phyloP scores from a whole-genome alignment of 2,888 invertebrate genomes.

The Ceraclea dissimilis region DNA sequence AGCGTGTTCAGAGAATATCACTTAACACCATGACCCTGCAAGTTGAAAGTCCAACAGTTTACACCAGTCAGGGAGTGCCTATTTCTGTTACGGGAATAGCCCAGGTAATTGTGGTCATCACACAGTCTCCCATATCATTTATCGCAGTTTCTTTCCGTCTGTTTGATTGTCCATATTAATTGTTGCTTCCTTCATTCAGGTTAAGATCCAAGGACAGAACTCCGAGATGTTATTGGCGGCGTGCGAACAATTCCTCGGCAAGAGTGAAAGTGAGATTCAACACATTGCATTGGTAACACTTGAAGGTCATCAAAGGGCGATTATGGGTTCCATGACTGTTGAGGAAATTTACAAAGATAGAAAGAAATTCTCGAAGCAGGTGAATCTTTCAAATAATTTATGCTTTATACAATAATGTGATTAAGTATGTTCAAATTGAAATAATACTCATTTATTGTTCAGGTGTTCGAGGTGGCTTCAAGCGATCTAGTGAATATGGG shows the following conservation, averaged over 20 bases:
- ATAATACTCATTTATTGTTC: slow-evolving; percentile 19
- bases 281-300: slow-evolving; percentile 86
- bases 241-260: slow-evolving; percentile 90
- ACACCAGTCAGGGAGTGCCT: slow-evolving; percentile 93
- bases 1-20: slow-evolving; percentile 84
- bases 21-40: slow-evolving; percentile 96
- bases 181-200: slow-evolving; percentile 42
- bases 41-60: slow-evolving; percentile 92
- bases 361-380: slow-evolving; percentile 87
- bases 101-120: slow-evolving; percentile 54
- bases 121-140: too few relatives aligned
- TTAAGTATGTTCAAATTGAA: background rate
- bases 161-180: too few relatives aligned
- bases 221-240: slow-evolving; percentile 85
- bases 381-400: too few relatives aligned
- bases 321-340: slow-evolving; percentile 96
- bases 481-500: slow-evolving; percentile 95
- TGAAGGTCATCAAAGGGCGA: slow-evolving; percentile 90
- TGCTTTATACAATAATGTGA: too few relatives aligned
- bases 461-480: slow-evolving; percentile 90
- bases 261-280: slow-evolving; percentile 79
- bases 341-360: slow-evolving; percentile 95
- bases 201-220: slow-evolving; percentile 83
- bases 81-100: slow-evolving; percentile 97
- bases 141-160: too few relatives aligned